Base-by-base conservation (phyloP, 2,888 invertebrate species). In the Amitus sp. region DNA sequence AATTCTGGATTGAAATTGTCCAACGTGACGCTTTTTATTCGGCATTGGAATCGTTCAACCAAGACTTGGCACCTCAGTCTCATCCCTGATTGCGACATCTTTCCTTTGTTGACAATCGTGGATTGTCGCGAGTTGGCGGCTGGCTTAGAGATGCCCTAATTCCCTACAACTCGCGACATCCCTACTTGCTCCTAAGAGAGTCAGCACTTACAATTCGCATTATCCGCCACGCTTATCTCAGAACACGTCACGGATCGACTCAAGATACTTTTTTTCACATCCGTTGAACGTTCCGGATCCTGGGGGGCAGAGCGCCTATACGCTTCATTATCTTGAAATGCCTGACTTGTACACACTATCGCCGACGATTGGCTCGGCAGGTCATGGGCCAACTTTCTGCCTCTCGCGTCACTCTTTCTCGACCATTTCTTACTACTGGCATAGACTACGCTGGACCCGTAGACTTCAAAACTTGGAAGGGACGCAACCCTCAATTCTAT, bases 361-460 rank as follows among this genome's bases (percentile, higher is more conserved):
- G 33, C 1, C 59, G 50, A 7, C 23, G n/a, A n/a, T 5, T 10
- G 3, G 7, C 10, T 5, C n/a, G 28, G 4, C 64, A 49, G 20
- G 12, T 64, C 1, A 60, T 57, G 56, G 53, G 60, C 2, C 47
- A 56, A 20, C 49, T 60, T 13, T 72, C 73, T 1, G 33, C 10
- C 9, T 18, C 52, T 1, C 17, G 73, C 23, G 67, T 69, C 0
- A 53, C 42, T 7, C 65, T 65, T 10, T 27, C 57, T 7, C 42
- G 46, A 1, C 58, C 71, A 23, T 72, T 73, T 42, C 15, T 30
- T 1, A 46, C 47, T 7, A 30, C 43, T 28, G 69, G 70, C 2
- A 47, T 71, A 0, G 55, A 60, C 12, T 60, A 40, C 20, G 60
- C 56, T 1, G 54, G 50, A 1, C 53, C 57, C 20, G 13, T 20